Conservation (phyloP, 2,888 invertebrate genomes). For the Tenthredo mesomela region DNA sequence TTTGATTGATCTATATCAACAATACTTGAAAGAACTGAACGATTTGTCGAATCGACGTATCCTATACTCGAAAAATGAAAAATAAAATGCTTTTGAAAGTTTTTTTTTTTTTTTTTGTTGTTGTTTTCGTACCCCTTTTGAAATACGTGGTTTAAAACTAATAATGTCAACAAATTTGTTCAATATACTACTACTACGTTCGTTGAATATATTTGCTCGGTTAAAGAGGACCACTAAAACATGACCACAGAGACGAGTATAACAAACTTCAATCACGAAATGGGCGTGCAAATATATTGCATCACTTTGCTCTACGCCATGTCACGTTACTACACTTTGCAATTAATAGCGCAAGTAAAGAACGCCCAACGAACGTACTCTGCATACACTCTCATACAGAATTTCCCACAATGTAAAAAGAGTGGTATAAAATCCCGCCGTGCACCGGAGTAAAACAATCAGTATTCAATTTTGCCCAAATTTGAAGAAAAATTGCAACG, state of each 20-base stretch:
- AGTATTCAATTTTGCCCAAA: not conserved
- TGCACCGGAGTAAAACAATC: not conserved
- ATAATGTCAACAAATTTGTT: not conserved
- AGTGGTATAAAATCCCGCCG: not conserved
- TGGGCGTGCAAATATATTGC: constrained; percentile 14
- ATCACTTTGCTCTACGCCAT: constrained; percentile 2
- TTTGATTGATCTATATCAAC: not conserved
- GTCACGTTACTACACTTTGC: not conserved
- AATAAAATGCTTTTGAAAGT: not conserved
- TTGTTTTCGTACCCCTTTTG: not conserved
- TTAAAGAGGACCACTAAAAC: not conserved
- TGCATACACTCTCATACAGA: not conserved
- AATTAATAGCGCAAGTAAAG: constrained; percentile 2
- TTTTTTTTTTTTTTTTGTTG: too few species aligned
- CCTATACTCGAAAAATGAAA: not conserved
- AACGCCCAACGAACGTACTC: not conserved
- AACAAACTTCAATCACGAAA: constrained; percentile 14
- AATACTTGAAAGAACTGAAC: not conserved
- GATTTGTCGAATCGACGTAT: not conserved
- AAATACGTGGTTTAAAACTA: not conserved
- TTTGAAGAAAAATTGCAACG: not conserved
- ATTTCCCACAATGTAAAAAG: not conserved
- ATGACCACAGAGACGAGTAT: not conserved
- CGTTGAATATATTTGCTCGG: not conserved
- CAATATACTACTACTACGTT: constrained; percentile 6